Conservation (phyloP, 1,140 invertebrate species). For the Trachymyrmex septentrionalis region DNA sequence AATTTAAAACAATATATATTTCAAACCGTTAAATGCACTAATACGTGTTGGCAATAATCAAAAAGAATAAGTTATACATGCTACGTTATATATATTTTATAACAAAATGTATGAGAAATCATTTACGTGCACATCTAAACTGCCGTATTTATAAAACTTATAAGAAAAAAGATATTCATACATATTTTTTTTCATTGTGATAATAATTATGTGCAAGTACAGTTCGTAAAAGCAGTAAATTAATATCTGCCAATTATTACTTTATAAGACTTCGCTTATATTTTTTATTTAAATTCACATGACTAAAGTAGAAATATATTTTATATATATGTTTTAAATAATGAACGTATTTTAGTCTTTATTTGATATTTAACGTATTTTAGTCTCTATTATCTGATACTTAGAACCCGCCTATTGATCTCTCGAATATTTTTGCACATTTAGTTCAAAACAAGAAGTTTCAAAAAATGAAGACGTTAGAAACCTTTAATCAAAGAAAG, state of each 20-base stretch:
- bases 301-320: constrained; percentile 22
- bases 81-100: constrained; percentile 13
- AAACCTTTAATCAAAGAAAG: not conserved
- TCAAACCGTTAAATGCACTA: constrained; percentile 12
- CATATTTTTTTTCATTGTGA: constrained; percentile 21
- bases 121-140: not conserved
- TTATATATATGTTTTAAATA: constrained; percentile 18
- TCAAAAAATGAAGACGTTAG: not conserved
- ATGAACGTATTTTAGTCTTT: not conserved
- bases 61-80: constrained; percentile 30
- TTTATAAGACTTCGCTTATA: constrained; percentile 14
- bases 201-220: not conserved
- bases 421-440: not conserved
- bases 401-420: not conserved
- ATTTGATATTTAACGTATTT: not conserved
- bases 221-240: constrained; percentile 8
- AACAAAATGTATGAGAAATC: constrained; percentile 18
- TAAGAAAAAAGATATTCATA: not conserved
- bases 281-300: constrained; percentile 17
- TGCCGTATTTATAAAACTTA: not conserved
- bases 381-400: not conserved
- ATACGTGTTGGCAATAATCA: constrained; percentile 33
- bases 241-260: constrained; percentile 22
- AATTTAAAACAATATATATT: constrained; percentile 36
- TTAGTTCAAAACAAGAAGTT: not conserved